These are phyloP conservation scores for Drosophila subpulchrella DNA, from an alignment of 1,140 invertebrate species.

Conservation along the genomic window DNA sequence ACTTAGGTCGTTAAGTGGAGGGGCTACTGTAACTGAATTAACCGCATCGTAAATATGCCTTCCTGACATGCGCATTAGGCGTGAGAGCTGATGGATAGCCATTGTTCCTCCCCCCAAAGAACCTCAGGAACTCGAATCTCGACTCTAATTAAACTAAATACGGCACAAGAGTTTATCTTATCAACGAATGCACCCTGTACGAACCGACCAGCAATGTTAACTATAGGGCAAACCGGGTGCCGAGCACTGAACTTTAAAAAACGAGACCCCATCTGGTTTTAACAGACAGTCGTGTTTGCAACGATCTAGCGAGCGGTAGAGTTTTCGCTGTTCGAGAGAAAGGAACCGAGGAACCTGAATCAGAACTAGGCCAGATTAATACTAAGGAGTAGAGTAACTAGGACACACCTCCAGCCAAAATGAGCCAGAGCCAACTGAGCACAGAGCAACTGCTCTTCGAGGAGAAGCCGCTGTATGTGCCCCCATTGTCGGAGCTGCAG, in stretches of 20 bases:
- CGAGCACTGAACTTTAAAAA: constrained; percentile 48
- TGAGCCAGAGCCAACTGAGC: constrained; percentile 64
- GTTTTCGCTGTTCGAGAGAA: constrained; percentile 3
- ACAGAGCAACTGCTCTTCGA: constrained; percentile 80
- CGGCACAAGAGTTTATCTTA: constrained; percentile 69
- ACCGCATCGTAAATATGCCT: constrained; percentile 14
- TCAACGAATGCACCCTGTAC: constrained; percentile 62
- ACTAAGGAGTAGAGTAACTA: constrained; percentile 28
- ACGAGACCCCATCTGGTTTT: constrained; percentile 11
- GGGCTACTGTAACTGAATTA: constrained; percentile 39
- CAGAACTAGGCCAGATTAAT: neutral
- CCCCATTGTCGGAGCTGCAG: constrained; percentile 85
- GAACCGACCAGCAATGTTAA: constrained; percentile 60
- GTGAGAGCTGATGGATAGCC: constrained; percentile 18
- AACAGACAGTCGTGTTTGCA: constrained; percentile 63
- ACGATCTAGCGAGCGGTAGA: constrained; percentile 60
- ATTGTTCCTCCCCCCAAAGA: neutral
- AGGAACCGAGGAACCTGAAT: constrained; percentile 18
- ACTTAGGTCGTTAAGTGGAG: constrained; percentile 15
- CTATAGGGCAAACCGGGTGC: constrained; percentile 63
- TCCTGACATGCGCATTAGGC: constrained; percentile 44
- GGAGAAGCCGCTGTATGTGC: constrained; percentile 85
- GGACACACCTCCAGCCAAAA: constrained; percentile 26
- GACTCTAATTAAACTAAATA: constrained; percentile 56
- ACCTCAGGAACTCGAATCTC: constrained; percentile 15